Evolutionary conservation across 2,888 invertebrate species (phyloP), one percentile per base, ranked within the genome.

Genomic region (Cantharis nigra): DNA sequence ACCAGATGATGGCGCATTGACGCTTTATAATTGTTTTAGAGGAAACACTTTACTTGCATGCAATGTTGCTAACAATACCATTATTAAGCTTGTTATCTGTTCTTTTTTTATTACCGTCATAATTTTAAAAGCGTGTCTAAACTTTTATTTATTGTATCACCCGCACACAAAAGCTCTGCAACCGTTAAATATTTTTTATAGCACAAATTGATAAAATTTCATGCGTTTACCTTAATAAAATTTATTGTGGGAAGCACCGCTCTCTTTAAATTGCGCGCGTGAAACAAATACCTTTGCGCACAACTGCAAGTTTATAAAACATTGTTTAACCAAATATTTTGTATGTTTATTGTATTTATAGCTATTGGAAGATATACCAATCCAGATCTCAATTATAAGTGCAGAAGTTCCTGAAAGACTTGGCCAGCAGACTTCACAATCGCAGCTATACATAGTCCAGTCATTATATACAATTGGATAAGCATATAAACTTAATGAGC

Each of bases 1-100:
- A 33, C 76, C 77, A 75, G 78, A 80, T 76, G 80, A 81, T 83
- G 83, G 83, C 83, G 84, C 84, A 84, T 82, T 84, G 84, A 83
- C 83, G 83, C 83, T 83, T 80, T 81, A 81, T 84, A 84, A 84
- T 84, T 84, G 82, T 83, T 83, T 84, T 80, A 80, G 78, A 82
- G 64, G 30, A 71, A 67, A 67, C 65, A 67, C 65, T 74, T 74
- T 70, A 74, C 16, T 26, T 70, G 69, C 69, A 74, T 69, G 74
- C 74, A n/a, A 74, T 74, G 26, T 49, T 67, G 65, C 65, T 72
- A 72, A 67, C 65, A 67, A 67, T 23, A 67, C 65, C 65, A 67
- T 67, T 67, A 67, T 67, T 67, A 67, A 67, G 65, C 65, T 67
- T 67, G 65, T 67, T 67, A 67, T 67, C 65, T 67, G 65, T 67